Base-by-base conservation (phyloP, 2,113 vertebrate genomes). In the Urocolius indicus region DNA sequence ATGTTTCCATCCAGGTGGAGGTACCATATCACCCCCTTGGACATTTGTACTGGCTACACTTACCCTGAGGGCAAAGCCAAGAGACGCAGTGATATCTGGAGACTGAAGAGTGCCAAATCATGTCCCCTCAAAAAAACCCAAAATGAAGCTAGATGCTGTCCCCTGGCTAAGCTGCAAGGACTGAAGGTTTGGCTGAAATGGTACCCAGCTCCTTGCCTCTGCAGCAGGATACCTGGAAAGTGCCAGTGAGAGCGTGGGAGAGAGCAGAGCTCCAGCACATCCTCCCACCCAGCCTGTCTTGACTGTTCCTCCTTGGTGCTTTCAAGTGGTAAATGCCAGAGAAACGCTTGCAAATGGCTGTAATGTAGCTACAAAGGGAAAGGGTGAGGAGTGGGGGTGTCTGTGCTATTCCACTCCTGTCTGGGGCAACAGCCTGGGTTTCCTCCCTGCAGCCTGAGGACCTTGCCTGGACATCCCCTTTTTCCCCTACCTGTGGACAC, bases 221-320 rank as follows among this genome's bases (percentile, higher is more conserved):
- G 62, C 79, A 52, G 54, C 38, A 68, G 69, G 62, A 45, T 41
- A 83, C 84, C 91, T 76, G 74, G 80, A 51, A 84, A 79, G 51
- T 5, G 22, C 32, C 74, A 59, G 78, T 1, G 2, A 79, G 71
- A 92, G 26, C 1, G 29, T 83, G 72, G 91, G 72, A 93, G 23
- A 41, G 51, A 94, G 79, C 9, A 1, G 80, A 86, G 86, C 83
- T 95, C 43, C 63, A 77, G 63, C n/a, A 66, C 80, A 36, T 87
- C 85, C 82, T 87, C 77, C 62, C 66, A 75, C 61, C 38, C 85
- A 57, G 79, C 83, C 49, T 74, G 52, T 36, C 72, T 66, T 48
- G 48, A 74, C 83, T 84, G 76, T 66, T 95, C 61, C 81, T 92
- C 89, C 74, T 78, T 51, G 62, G 75, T 45, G 62, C 73, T 82